Percentiles rank a stretch among this genome's conserved stretches.
Conservation (phyloP, 2,888 invertebrate species). For the Agonopterix subpropinquella region DNA sequence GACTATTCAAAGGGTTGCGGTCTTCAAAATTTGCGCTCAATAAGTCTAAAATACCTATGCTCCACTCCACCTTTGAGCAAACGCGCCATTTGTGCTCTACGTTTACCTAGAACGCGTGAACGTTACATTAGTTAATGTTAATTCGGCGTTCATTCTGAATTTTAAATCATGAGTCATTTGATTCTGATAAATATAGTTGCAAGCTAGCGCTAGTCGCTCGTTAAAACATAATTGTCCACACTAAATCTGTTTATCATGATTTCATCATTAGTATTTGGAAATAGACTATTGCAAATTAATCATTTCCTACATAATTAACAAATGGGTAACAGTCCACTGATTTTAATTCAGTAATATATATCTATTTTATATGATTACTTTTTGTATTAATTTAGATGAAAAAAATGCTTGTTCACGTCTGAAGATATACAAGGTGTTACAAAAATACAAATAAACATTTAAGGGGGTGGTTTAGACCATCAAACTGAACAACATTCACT, state of each 20-base stretch:
- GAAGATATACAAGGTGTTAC: too few species aligned
- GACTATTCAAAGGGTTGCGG: constrained; percentile 76
- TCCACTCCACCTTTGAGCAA: constrained; percentile 42
- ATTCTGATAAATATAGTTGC: constrained; percentile 24
- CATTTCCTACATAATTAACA: too few species aligned
- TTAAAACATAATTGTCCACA: constrained; percentile 28
- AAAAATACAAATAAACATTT: too few species aligned
- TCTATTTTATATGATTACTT: too few species aligned
- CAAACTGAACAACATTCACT: too few species aligned
- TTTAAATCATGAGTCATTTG: constrained; percentile 23
- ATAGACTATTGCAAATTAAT: too few species aligned
- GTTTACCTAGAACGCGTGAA: constrained; percentile 17
- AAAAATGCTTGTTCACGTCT: too few species aligned
- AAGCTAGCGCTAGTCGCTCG: constrained; percentile 21
- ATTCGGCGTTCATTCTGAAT: constrained; percentile 18
- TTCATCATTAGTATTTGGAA: constrained; percentile 1
- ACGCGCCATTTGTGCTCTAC: constrained; percentile 35
- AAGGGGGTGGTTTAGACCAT: too few species aligned
- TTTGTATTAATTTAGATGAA: too few species aligned
- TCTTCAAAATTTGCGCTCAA: constrained; percentile 74
- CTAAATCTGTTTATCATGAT: constrained; percentile 22
- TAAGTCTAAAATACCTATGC: constrained; percentile 63
- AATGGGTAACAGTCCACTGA: too few species aligned
- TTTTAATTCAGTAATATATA: too few species aligned
- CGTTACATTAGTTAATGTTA: constrained; percentile 16